Evolutionary conservation across 2,888 invertebrate species (phyloP).

Genomic region (Mantis religiosa): DNA sequence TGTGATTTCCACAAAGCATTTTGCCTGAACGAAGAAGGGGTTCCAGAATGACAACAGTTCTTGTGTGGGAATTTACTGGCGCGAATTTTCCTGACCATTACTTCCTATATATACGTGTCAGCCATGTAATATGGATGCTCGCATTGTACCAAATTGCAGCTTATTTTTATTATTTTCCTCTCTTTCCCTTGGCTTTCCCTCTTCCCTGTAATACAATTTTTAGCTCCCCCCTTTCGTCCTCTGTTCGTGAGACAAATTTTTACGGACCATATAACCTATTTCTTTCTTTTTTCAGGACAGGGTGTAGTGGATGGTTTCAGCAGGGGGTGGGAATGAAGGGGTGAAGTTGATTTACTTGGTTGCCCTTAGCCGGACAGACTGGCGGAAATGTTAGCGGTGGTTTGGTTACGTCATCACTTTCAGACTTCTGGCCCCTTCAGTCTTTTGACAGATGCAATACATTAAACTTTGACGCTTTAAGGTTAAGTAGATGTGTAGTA

Average conservation of each 20-base stretch:
- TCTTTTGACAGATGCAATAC: not conserved
- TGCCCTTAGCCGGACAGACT: not conserved
- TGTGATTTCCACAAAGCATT: too few species aligned
- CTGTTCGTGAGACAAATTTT: conserved; percentile 18
- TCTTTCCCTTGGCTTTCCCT: not conserved
- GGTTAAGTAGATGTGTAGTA: not conserved
- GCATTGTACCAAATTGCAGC: conserved; percentile 45
- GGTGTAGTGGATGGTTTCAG: not conserved
- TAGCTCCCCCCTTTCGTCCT: not conserved
- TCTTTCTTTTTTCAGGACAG: conserved; percentile 14
- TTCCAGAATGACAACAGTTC: not conserved
- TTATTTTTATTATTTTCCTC: conserved; percentile 47
- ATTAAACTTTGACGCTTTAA: not conserved
- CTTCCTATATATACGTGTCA: conserved; percentile 26
- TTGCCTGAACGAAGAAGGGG: not conserved
- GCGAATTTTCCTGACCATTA: conserved; percentile 31
- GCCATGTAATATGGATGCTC: conserved; percentile 26
- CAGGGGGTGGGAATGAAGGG: not conserved
- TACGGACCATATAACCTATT: conserved; percentile 19
- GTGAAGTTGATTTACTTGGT: conserved; percentile 10
- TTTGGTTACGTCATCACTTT: not conserved
- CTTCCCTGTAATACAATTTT: not conserved
- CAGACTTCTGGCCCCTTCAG: not conserved
- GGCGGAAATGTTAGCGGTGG: conserved; percentile 11
- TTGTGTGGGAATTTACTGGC: conserved; percentile 28